These are phyloP conservation scores for Cyrtorhinus lividipennis DNA, from an alignment of 1,140 invertebrate genomes.

Conservation along the genomic window DNA sequence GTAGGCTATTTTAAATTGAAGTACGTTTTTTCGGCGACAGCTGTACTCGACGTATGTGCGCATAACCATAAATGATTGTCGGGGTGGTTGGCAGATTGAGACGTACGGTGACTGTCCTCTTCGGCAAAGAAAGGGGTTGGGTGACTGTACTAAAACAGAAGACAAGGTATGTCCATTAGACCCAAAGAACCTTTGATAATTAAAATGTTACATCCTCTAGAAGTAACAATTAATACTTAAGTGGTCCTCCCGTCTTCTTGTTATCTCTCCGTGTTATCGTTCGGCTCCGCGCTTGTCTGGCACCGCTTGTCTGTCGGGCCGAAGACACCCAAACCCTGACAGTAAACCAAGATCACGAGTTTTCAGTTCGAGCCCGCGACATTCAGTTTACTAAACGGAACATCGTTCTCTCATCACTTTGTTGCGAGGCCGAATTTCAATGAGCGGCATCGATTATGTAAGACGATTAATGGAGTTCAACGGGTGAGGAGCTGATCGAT, in stretches of 20 bases:
- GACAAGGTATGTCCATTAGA: conserved; percentile 18
- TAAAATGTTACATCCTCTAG: conserved; percentile 18
- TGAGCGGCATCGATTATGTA: neutral
- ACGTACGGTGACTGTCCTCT: neutral
- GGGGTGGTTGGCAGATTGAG: neutral
- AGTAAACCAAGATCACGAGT: too few species aligned
- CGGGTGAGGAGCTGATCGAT: neutral
- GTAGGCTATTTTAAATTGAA: too few species aligned
- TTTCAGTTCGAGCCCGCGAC: too few species aligned
- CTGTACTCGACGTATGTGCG: too few species aligned
- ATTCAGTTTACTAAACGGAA: too few species aligned
- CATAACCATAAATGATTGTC: too few species aligned
- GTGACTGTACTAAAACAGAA: conserved; percentile 16
- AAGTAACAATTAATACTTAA: conserved; percentile 19
- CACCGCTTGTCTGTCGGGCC: neutral
- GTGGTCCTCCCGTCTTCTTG: neutral
- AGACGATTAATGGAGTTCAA: neutral
- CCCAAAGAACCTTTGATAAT: conserved; percentile 12
- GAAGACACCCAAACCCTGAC: neutral
- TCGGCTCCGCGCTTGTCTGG: conserved; percentile 10
- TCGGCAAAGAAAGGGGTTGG: neutral
- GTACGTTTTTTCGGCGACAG: too few species aligned
- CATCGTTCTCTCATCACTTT: neutral
- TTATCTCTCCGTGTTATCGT: conserved; percentile 3
- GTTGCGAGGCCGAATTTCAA: neutral